Percentiles rank a stretch among this genome's conserved stretches.
Conservation (phyloP, 2,888 invertebrate genomes). For the Epirrita christyi region DNA sequence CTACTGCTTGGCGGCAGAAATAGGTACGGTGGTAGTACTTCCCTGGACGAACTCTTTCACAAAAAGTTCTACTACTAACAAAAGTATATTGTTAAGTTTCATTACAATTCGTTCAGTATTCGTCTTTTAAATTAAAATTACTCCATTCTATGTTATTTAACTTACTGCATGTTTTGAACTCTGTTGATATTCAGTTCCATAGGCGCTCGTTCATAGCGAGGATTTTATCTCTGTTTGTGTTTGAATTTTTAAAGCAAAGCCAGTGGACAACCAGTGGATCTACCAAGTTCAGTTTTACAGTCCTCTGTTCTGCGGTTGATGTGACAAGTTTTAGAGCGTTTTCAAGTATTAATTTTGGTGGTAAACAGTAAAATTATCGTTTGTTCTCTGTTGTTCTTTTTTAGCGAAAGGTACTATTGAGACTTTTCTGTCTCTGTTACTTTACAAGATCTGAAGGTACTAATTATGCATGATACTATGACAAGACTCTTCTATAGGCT, state of each 20-base stretch:
- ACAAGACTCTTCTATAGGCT: no score
- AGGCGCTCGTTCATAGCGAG: constrained; percentile 39
- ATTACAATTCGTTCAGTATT: no score
- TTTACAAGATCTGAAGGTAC: no score
- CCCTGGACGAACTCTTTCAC: no score
- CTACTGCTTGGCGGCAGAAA: no score
- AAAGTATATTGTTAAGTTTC: no score
- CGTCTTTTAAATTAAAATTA: not conserved
- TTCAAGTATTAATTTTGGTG: not conserved
- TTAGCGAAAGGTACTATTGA: no score
- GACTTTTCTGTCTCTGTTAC: no score
- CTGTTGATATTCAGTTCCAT: constrained; percentile 10
- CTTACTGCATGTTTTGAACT: constrained; percentile 3
- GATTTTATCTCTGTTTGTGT: constrained; percentile 30
- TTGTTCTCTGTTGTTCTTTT: no score
- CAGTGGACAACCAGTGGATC: constrained; percentile 6
- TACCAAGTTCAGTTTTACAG: constrained; percentile 15
- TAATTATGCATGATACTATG: no score
- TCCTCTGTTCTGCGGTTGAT: constrained; percentile 7
- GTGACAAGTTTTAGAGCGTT: not conserved
- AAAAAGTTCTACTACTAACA: no score
- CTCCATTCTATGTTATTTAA: constrained; percentile 24
- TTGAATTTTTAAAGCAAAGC: constrained; percentile 41
- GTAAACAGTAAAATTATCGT: not conserved
- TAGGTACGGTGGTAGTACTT: no score